Evolutionary conservation across 2,797 vertebrate genomes (phyloP).

Genomic region (Heliangelus exortis): DNA sequence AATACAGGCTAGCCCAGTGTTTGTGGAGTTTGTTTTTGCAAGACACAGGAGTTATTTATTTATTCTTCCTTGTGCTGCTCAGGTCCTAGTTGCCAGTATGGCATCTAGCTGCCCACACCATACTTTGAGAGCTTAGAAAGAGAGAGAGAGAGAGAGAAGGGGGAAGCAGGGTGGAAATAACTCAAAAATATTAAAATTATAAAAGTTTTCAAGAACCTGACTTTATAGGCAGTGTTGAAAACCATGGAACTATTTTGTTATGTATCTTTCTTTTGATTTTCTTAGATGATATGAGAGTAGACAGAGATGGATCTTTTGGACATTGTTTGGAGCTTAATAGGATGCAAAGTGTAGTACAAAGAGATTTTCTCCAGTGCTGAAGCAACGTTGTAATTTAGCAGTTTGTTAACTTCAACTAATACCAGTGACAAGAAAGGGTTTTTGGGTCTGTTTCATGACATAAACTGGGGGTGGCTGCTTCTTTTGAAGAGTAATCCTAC

Average conservation of each 20-base stretch:
- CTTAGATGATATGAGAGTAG: background rate
- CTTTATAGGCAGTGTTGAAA: background rate
- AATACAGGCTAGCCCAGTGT: background rate
- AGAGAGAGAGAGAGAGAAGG: background rate
- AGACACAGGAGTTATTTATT: background rate
- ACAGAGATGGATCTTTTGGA: background rate
- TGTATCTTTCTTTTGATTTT: background rate
- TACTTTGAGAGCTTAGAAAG: background rate
- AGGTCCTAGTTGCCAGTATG: background rate
- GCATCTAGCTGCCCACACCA: background rate
- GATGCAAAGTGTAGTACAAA: background rate
- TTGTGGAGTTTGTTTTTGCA: background rate
- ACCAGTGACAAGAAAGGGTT: background rate
- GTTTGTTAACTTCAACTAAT: background rate
- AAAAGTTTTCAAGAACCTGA: background rate
- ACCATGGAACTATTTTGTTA: background rate
- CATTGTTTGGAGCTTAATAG: background rate
- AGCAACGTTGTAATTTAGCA: background rate
- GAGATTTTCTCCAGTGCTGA: background rate
- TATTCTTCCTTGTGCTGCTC: background rate
- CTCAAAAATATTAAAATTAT: background rate
- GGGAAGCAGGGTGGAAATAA: background rate
- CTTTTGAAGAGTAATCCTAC: background rate
- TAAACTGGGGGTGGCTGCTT: background rate
- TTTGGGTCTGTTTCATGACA: background rate